Evolutionary conservation across 2,113 vertebrate species (phyloP).

Genomic region (Azemiops feae): DNA sequence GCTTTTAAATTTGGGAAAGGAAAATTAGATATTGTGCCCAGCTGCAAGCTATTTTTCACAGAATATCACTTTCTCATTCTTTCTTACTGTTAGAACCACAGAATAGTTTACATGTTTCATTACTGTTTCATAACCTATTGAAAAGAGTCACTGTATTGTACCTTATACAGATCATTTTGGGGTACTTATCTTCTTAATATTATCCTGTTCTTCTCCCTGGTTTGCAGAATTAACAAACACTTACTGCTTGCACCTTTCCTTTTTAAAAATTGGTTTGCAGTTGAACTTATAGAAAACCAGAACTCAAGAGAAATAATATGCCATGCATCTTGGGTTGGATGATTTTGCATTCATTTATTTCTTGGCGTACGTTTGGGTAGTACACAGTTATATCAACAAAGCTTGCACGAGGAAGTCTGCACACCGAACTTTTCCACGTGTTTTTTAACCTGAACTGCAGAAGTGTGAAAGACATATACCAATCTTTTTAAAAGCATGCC

Average conservation of each 20-base stretch:
- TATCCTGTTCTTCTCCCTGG: not conserved
- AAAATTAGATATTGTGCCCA: not conserved
- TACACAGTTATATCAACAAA: not conserved
- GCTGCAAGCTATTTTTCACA: not conserved
- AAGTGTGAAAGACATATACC: not conserved
- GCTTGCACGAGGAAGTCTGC: not conserved
- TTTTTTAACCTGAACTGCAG: not conserved
- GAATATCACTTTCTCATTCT: not conserved
- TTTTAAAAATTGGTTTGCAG: not conserved
- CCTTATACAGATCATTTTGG: not conserved
- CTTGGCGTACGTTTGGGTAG: not conserved
- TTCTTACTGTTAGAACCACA: not conserved
- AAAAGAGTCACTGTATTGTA: not conserved
- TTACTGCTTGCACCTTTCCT: not conserved
- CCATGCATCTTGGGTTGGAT: not conserved
- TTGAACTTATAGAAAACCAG: not conserved
- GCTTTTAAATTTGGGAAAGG: not conserved
- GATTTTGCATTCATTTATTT: not conserved
- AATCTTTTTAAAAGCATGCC: not conserved
- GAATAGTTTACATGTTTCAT: not conserved
- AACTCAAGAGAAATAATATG: not conserved
- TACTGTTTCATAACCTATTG: not conserved
- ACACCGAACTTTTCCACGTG: not conserved
- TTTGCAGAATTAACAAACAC: not conserved
- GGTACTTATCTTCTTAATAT: not conserved